These are phyloP conservation scores for Drosophila repleta DNA, from an alignment of 1,140 invertebrate species.

Conservation along the genomic window DNA sequence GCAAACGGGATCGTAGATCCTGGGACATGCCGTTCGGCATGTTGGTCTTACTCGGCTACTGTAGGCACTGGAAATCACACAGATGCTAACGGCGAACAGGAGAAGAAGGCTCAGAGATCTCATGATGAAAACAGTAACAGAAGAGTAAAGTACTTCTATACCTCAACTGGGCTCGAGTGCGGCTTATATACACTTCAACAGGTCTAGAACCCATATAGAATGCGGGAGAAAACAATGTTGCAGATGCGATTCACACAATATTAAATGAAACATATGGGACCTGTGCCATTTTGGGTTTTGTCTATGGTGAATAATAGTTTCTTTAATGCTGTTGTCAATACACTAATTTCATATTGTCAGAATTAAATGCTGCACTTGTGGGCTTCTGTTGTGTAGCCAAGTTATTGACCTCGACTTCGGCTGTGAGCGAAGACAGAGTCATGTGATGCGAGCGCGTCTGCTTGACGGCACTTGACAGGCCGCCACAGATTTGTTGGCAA, in stretches of 20 bases:
- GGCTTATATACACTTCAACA: constrained; percentile 20
- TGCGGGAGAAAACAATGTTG: neutral
- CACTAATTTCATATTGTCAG: neutral
- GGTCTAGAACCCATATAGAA: neutral
- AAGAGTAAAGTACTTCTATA: neutral
- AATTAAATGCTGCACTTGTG: constrained; percentile 44
- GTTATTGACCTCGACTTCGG: constrained; percentile 55
- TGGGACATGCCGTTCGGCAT: neutral
- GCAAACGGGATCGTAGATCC: constrained; percentile 14
- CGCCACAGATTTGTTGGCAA: constrained; percentile 57
- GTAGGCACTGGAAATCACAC: neutral
- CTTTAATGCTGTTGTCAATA: neutral
- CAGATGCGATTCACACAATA: neutral
- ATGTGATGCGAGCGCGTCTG: constrained; percentile 55
- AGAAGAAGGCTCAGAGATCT: neutral
- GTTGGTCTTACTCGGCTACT: neutral
- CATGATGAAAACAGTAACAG: constrained; percentile 18
- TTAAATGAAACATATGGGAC: neutral
- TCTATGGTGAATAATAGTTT: neutral
- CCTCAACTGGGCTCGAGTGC: neutral
- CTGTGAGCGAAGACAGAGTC: constrained; percentile 19
- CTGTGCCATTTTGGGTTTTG: neutral
- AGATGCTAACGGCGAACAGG: neutral
- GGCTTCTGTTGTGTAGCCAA: constrained; percentile 17
- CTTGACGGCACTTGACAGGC: constrained; percentile 59